A percentile compares a stretch with the other conserved stretches of the same genome.
Conservation (phyloP, 2,797 vertebrate genomes). For the Brachyalestes nurse region DNA sequence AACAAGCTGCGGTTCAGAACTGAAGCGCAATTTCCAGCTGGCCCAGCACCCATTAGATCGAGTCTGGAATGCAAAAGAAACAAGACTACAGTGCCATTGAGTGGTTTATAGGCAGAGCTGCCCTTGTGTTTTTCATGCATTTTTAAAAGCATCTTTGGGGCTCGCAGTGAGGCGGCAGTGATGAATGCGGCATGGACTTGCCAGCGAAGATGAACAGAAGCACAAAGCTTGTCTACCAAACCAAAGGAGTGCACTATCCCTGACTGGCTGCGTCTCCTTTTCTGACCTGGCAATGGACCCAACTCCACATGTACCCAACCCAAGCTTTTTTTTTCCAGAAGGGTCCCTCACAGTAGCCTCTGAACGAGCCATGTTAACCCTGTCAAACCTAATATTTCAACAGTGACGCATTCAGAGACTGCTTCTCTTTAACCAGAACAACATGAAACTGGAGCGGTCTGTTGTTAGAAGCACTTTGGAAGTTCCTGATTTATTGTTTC, state of each 20-base stretch:
- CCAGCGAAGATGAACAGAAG: background rate
- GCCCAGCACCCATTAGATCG: background rate
- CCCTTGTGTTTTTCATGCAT: constrained; percentile 23
- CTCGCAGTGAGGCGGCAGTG: constrained; percentile 7
- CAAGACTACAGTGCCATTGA: constrained; percentile 22
- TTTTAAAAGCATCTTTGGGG: constrained; percentile 15
- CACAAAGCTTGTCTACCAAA: background rate
- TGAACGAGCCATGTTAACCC: background rate
- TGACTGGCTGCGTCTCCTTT: no score
- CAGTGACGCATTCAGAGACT: no score
- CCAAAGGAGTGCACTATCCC: background rate
- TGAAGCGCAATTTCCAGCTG: constrained; percentile 6
- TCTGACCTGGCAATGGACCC: background rate
- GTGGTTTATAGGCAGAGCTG: constrained; percentile 19
- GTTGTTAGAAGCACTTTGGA: no score
- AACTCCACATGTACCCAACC: background rate
- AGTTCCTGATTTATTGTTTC: no score
- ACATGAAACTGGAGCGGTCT: no score
- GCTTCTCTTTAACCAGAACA: no score
- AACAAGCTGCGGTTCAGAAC: constrained; percentile 1
- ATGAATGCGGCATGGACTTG: constrained; percentile 14
- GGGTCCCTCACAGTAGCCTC: background rate
- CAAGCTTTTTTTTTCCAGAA: background rate
- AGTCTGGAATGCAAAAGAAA: constrained; percentile 22
- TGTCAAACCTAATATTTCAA: background rate